Percentiles rank a stretch among this genome's conserved stretches.
Evolutionary conservation across 1,140 invertebrate species (phyloP).

Genomic region (Hermetia illucens): DNA sequence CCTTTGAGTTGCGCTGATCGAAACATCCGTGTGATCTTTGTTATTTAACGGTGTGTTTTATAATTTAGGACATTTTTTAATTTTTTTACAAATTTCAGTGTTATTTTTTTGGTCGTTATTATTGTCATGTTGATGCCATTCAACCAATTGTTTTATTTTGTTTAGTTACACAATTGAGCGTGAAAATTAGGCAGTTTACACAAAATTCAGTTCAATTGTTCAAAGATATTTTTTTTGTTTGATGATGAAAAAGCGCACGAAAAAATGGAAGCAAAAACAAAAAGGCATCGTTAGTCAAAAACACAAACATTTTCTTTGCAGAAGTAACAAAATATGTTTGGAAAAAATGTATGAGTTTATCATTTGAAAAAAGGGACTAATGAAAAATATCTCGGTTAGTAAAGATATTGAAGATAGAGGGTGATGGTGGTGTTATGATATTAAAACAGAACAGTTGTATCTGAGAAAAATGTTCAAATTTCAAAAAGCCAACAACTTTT

Average conservation of each 20-base stretch:
- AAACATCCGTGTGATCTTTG: constrained; percentile 28
- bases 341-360: constrained; percentile 7
- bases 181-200: no score
- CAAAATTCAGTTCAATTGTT: no score
- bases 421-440: no score
- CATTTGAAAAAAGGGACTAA: constrained; percentile 3
- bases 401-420: no score
- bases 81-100: constrained; percentile 1
- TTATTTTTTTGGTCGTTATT: constrained; percentile 11
- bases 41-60: constrained; percentile 4
- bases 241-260: constrained; percentile 1
- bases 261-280: neutral
- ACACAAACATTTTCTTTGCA: neutral
- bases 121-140: constrained; percentile 7
- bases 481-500: no score
- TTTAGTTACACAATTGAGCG: neutral
- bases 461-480: no score
- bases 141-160: constrained; percentile 1
- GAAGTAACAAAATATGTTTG: neutral
- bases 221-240: neutral
- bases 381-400: no score
- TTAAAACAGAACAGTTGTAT: no score
- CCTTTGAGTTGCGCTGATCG: constrained; percentile 26
- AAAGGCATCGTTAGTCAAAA: neutral
- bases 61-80: constrained; percentile 1